Conservation (phyloP, 2,797 vertebrate genomes). For the Enteromius radiatus region DNA sequence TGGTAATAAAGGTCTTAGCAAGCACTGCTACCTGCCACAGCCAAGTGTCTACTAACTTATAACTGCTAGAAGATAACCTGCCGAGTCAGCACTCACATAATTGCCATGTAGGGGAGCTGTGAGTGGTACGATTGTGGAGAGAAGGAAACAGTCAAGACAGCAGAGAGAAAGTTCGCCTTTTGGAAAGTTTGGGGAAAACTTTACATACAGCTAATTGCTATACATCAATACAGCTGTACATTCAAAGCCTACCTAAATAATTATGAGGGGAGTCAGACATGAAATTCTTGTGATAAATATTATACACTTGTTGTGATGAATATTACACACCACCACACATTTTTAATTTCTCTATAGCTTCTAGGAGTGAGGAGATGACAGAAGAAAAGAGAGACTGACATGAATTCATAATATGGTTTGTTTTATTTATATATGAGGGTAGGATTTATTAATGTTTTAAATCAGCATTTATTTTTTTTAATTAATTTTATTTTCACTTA, state of each 20-base stretch:
- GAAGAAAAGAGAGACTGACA: background rate
- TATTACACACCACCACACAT: background rate
- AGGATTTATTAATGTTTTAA: background rate
- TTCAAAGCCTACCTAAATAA: background rate
- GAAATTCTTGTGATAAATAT: slow-evolving; percentile 6
- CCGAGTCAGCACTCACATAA: slow-evolving; percentile 53
- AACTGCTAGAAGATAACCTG: slow-evolving; percentile 50
- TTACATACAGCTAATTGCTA: background rate
- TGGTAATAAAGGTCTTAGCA: slow-evolving; percentile 59
- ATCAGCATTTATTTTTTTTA: background rate
- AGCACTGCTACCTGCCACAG: slow-evolving; percentile 49
- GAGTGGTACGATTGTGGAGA: slow-evolving; percentile 16
- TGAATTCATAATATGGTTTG: background rate
- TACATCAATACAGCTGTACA: background rate
- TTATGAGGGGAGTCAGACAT: background rate
- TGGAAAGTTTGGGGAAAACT: slow-evolving; percentile 19
- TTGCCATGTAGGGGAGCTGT: slow-evolving; percentile 46
- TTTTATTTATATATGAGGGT: background rate
- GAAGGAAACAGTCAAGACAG: slow-evolving; percentile 26
- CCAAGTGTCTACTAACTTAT: slow-evolving; percentile 51
- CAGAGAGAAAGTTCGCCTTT: slow-evolving; percentile 14
- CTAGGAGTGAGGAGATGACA: background rate
- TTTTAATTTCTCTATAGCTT: slow-evolving; percentile 5
- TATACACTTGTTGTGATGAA: slow-evolving; percentile 2
- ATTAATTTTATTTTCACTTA: background rate